These are phyloP conservation scores for Patella ulyssiponensis DNA, from an alignment of 2,888 invertebrate species.

Conservation along the genomic window DNA sequence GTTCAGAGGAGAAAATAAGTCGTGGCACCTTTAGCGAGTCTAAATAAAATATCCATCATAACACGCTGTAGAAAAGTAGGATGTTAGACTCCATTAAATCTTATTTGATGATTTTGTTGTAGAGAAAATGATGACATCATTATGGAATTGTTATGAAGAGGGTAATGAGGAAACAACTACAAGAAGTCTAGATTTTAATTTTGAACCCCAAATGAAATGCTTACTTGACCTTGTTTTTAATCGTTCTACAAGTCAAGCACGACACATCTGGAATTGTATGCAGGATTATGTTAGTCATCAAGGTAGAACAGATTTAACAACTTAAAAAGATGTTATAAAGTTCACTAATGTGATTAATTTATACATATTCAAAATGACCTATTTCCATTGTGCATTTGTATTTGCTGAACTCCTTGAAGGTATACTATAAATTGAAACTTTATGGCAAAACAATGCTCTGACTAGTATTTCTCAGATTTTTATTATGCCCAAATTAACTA, in stretches of 20 bases:
- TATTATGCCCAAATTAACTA: too few species aligned
- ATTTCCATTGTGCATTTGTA: background rate
- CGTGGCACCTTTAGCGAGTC: too few species aligned
- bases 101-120: slow-evolving; percentile 5
- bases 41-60: too few species aligned
- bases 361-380: background rate
- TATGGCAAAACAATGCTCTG: too few species aligned
- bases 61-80: too few species aligned
- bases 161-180: slow-evolving; percentile 35
- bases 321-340: background rate
- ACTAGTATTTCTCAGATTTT: too few species aligned
- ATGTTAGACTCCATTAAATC: too few species aligned
- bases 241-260: slow-evolving; percentile 46
- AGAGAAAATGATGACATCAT: slow-evolving; percentile 43
- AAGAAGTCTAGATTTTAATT: slow-evolving; percentile 39
- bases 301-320: slow-evolving; percentile 42
- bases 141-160: slow-evolving; percentile 42
- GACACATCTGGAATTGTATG: slow-evolving; percentile 52
- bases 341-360: background rate
- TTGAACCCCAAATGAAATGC: slow-evolving; percentile 44
- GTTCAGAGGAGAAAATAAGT: too few species aligned
- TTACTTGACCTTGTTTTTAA: slow-evolving; percentile 55
- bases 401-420: too few species aligned
- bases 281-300: slow-evolving; percentile 57
- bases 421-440: too few species aligned